Evolutionary conservation across 2,797 vertebrate genomes (phyloP), one percentile per base, ranked within the genome.

Genomic region (Chaunax sp.): DNA sequence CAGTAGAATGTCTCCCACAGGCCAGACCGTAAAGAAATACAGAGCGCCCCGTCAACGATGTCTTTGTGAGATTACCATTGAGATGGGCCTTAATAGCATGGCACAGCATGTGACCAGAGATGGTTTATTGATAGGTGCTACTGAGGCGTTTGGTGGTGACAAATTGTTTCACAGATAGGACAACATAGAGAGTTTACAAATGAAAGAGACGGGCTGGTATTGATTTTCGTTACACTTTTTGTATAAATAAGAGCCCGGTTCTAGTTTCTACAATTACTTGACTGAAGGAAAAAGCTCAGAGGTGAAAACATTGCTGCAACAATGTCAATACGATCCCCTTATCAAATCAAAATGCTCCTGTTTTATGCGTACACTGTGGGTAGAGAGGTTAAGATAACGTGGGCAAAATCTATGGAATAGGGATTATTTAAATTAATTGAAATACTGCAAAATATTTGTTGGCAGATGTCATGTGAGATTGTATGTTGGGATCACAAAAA

Each of bases 11-110:
- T 64, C 57, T 72, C 72, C 65, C 73, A 47, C 58, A 58, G 82
- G 61, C 72, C 75, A 81, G 63, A 68, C 76, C 82, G 72, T 82
- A 81, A 75, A 86, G 83, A 87, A 82, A 81, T 77, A 85, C 54
- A 44, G 59, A 61, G 58, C 59, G 67, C 66, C 61, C 78, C 82
- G 72, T 87, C 80, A 62, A 43, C 56, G 79, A 81, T 87, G 79
- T 80, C 75, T 87, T 84, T 85, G 56, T 76, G 66, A 88, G 88
- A 92, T 91, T 83, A 86, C 76, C 75, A 70, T 58, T 54, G 74
- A 79, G 77, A 85, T 80, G 78, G 76, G 57, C 54, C 28, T 80
- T 91, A 83, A 82, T 85, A 89, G 89, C 74, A 20, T 15, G 62
- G 59, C 72, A 8, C 75, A 69, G 75, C 43, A 1, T 79, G 86